phyloP scores from a whole-genome alignment of 2,113 vertebrate genomes.

The Tor tambroides region DNA sequence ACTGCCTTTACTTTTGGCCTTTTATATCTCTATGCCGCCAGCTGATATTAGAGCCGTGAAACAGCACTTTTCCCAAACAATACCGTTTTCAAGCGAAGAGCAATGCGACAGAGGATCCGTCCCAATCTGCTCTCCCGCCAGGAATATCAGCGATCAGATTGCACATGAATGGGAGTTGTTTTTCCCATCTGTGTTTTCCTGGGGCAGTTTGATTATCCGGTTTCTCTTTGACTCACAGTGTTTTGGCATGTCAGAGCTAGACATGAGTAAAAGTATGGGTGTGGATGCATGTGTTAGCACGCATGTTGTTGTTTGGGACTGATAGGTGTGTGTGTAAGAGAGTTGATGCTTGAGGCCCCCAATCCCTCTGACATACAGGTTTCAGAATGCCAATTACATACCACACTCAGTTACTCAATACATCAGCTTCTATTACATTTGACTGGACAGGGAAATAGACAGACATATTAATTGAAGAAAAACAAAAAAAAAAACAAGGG shows the following conservation, averaged over 20 bases:
- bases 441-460: neutral
- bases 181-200: constrained; percentile 6
- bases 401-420: constrained; percentile 19
- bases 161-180: constrained; percentile 27
- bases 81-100: neutral
- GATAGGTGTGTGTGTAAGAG: neutral
- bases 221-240: constrained; percentile 1
- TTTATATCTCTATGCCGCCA: neutral
- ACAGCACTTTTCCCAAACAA: constrained; percentile 20
- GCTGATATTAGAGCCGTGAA: constrained; percentile 2
- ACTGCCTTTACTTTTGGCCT: constrained; percentile 5
- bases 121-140: neutral
- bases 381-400: constrained; percentile 20
- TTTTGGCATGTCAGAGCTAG: constrained; percentile 20
- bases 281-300: constrained; percentile 1
- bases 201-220: neutral
- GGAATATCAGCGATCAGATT: neutral
- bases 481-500: neutral
- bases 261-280: neutral
- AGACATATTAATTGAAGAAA: neutral
- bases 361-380: neutral
- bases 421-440: neutral
- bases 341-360: constrained; percentile 7
- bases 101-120: constrained; percentile 20
- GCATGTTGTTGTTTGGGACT: constrained; percentile 17